Evolutionary conservation across 2,797 vertebrate species (phyloP).

Genomic region (Scarus forsteni): DNA sequence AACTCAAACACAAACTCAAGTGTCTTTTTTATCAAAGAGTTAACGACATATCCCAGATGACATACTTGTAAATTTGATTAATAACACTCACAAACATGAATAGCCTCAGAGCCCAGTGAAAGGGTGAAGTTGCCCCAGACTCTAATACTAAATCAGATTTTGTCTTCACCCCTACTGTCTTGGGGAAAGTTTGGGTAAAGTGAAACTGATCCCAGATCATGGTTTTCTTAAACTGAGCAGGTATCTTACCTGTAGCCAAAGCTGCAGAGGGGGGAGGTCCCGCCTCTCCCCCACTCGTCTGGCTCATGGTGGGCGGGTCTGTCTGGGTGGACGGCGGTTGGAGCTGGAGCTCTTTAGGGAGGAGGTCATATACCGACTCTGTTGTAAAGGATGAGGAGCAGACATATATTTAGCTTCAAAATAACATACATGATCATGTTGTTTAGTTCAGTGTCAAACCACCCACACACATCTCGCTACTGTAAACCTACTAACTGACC

Average conservation of each 20-base stretch:
- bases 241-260: constrained; percentile 95
- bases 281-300: constrained; percentile 98
- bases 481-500: too few relatives aligned
- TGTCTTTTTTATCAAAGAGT: background rate
- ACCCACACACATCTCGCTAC: too few relatives aligned
- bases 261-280: constrained; percentile 94
- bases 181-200: constrained; percentile 48
- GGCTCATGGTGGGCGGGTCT: constrained; percentile 96
- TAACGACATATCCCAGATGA: constrained; percentile 19
- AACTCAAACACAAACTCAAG: background rate
- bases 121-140: constrained; percentile 75
- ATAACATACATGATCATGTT: constrained; percentile 23
- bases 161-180: constrained; percentile 45
- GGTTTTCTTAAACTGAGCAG: constrained; percentile 64
- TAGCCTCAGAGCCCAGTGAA: constrained; percentile 45
- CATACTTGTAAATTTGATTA: background rate
- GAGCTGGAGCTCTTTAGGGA: constrained; percentile 99
- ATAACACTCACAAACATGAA: constrained; percentile 11
- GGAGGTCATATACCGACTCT: constrained; percentile 99
- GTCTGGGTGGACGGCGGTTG: constrained; percentile 91
- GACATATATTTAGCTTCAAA: constrained; percentile 39
- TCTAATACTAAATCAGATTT: constrained; percentile 36
- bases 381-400: constrained; percentile 53
- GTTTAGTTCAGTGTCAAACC: too few relatives aligned
- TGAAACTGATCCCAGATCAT: constrained; percentile 76